Evolutionary conservation across 2,113 vertebrate species (phyloP).

Genomic region (Hepsetus odoe): DNA sequence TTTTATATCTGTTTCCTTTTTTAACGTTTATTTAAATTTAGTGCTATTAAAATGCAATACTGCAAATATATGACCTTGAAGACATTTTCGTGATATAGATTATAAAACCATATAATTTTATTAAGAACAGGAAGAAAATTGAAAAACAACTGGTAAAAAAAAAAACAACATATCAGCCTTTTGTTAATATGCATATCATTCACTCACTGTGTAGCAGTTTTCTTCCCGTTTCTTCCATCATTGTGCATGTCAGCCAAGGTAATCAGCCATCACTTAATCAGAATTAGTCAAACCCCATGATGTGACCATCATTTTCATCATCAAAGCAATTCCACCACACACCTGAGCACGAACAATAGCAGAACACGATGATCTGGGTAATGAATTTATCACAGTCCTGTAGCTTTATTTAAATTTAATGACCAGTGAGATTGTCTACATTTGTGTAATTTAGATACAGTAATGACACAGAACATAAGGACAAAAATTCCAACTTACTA

Average conservation of each 20-base stretch:
- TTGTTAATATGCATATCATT: too few species aligned
- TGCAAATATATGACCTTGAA: too few species aligned
- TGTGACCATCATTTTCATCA: conserved; percentile 32
- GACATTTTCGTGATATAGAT: too few species aligned
- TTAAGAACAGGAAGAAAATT: too few species aligned
- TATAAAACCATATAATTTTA: too few species aligned
- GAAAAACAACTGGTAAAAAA: too few species aligned
- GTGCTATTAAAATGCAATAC: too few species aligned
- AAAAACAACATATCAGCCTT: too few species aligned
- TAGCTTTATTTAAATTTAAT: conserved; percentile 10
- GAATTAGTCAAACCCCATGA: conserved; percentile 17
- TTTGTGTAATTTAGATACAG: conserved; percentile 11
- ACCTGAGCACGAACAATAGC: conserved; percentile 16
- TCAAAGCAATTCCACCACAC: not conserved
- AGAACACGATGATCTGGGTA: conserved; percentile 12
- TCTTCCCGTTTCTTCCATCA: not conserved
- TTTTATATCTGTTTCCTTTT: too few species aligned
- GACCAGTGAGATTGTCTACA: not conserved
- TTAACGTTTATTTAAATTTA: too few species aligned
- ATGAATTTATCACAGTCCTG: conserved; percentile 1
- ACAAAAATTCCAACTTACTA: not conserved
- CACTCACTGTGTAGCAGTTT: too few species aligned
- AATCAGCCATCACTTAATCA: conserved; percentile 16
- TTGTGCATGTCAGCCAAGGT: not conserved
- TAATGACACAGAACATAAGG: not conserved